Percentiles rank a stretch among this genome's conserved stretches.
Evolutionary conservation across 2,113 vertebrate genomes (phyloP).

Genomic region (Marmota monax): DNA sequence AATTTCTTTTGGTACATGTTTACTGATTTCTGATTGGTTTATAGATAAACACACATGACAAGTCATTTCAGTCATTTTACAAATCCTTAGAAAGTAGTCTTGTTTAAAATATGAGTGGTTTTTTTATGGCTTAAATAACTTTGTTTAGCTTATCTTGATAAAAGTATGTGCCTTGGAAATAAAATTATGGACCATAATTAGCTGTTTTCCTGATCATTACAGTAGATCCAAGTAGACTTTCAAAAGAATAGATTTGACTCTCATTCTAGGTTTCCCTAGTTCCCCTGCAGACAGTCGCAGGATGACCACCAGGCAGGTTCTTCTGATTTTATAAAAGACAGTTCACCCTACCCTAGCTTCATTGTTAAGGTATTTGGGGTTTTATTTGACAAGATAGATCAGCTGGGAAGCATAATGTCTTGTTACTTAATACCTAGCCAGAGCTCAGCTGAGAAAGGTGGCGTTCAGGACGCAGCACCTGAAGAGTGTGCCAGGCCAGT

Average conservation of each 20-base stretch:
- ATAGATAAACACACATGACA: background rate
- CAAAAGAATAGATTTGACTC: background rate
- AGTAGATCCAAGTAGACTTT: background rate
- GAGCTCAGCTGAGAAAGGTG: background rate
- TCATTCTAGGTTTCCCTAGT: background rate
- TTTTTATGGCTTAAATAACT: background rate
- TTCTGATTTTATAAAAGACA: conserved; percentile 12
- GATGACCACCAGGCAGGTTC: background rate
- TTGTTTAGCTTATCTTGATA: conserved; percentile 29
- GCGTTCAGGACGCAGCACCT: background rate
- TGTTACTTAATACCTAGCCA: background rate
- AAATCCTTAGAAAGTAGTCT: conserved; percentile 24
- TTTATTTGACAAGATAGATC: background rate
- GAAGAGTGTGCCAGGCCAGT: background rate
- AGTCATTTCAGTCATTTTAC: background rate
- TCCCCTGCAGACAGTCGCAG: background rate
- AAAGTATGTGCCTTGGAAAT: conserved; percentile 54
- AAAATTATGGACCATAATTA: conserved; percentile 21
- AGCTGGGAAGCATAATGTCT: background rate
- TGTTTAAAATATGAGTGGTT: conserved; percentile 5
- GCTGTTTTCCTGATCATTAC: background rate
- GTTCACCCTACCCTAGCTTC: background rate
- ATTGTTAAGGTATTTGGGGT: background rate
- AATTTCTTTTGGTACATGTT: conserved; percentile 40
- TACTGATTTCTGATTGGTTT: conserved; percentile 52